Percentiles rank a stretch among this genome's conserved stretches.
These are phyloP conservation scores for Aphidius colemani DNA, from an alignment of 2,888 invertebrate genomes.

Conservation along the genomic window DNA sequence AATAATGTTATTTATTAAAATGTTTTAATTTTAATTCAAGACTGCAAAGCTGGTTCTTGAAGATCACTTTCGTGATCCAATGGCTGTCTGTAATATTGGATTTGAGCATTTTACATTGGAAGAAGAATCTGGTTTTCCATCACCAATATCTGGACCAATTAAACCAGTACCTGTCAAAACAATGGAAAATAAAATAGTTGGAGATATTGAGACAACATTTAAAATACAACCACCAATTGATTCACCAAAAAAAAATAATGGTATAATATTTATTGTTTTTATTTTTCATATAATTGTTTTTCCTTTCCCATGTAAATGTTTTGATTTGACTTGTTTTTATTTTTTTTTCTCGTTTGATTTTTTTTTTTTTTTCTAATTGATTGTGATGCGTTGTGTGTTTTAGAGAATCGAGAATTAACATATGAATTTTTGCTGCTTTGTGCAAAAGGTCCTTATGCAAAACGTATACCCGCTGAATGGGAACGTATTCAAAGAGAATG, in stretches of 20 bases:
- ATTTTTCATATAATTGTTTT: constrained; percentile 10
- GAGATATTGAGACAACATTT: constrained; percentile 53
- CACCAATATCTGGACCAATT: constrained; percentile 39
- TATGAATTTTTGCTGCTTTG: constrained; percentile 63
- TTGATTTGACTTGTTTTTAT: constrained; percentile 1
- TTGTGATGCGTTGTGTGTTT: constrained; percentile 30
- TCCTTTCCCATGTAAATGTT: neutral
- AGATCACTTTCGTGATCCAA: constrained; percentile 71
- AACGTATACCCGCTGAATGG: constrained; percentile 63
- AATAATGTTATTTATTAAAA: neutral
- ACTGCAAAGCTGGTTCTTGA: constrained; percentile 86
- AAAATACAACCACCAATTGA: constrained; percentile 36
- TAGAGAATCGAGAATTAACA: constrained; percentile 53
- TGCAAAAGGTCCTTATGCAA: constrained; percentile 64
- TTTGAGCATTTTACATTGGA: constrained; percentile 55
- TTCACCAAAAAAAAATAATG: constrained; percentile 13
- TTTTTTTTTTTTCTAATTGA: constrained; percentile 8
- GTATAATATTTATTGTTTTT: constrained; percentile 4
- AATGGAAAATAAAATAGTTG: constrained; percentile 48
- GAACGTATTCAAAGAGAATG: constrained; percentile 62
- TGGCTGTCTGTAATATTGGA: constrained; percentile 48
- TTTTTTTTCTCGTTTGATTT: neutral
- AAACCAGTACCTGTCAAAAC: constrained; percentile 35
- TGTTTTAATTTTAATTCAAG: constrained; percentile 60
- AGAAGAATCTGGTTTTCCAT: constrained; percentile 44